Conservation (phyloP, 2,797 vertebrate species). For the Novumbra hubbsi region DNA sequence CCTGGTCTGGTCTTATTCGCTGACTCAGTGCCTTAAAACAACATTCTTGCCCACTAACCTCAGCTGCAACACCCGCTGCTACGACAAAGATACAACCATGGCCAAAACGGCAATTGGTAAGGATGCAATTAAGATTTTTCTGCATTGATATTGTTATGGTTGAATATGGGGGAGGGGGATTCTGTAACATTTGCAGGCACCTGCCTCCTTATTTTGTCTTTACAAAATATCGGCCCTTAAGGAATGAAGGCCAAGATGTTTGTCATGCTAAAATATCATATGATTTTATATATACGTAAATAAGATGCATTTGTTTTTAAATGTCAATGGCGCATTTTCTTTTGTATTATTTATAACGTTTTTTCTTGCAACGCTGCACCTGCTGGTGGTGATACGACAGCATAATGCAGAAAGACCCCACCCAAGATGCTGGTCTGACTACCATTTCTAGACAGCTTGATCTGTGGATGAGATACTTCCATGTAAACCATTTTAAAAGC, state of each 20-base stretch:
- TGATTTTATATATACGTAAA: neutral
- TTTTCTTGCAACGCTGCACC: slow-evolving; percentile 65
- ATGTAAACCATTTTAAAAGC: neutral
- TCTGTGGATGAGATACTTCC: neutral
- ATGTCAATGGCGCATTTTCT: neutral
- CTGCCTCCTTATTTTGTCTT: slow-evolving; percentile 1
- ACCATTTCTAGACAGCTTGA: slow-evolving; percentile 26
- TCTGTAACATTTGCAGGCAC: neutral
- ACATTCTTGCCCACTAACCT: slow-evolving; percentile 65
- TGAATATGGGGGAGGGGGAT: neutral
- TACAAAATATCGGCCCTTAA: neutral
- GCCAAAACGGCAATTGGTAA: slow-evolving; percentile 78
- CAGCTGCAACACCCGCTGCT: slow-evolving; percentile 58
- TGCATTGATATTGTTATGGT: neutral
- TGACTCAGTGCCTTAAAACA: slow-evolving; percentile 81
- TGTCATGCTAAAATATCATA: neutral
- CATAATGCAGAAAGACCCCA: slow-evolving; percentile 85
- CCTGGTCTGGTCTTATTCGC: slow-evolving; percentile 63
- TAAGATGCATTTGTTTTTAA: neutral
- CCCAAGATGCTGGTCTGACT: slow-evolving; percentile 72
- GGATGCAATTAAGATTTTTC: slow-evolving; percentile 15
- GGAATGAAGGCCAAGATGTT: neutral
- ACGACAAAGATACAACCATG: slow-evolving; percentile 66
- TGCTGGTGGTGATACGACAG: slow-evolving; percentile 58
- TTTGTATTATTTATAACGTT: neutral